These are phyloP conservation scores for Carlito syrichta DNA, from an alignment of 2,113 vertebrate genomes.

Conservation along the genomic window DNA sequence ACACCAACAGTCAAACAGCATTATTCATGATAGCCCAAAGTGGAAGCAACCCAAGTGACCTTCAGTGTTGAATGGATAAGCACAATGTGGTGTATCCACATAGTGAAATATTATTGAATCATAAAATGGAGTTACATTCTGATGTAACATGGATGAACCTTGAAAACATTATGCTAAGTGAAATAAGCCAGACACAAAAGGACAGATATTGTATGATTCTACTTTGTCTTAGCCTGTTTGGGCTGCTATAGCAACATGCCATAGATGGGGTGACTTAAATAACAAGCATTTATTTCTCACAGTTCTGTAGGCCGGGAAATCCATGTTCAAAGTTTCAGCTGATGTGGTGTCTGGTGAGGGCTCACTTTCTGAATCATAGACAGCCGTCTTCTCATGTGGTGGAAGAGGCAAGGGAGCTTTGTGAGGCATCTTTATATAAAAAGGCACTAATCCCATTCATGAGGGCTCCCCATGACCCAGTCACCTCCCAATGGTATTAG, in stretches of 20 bases:
- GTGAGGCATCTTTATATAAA: neutral
- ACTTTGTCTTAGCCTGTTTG: neutral
- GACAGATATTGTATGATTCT: neutral
- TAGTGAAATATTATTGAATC: neutral
- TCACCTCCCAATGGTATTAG: neutral
- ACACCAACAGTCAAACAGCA: neutral
- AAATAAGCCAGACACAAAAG: neutral
- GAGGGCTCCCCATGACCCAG: neutral
- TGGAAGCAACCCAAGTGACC: neutral
- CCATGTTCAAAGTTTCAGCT: neutral
- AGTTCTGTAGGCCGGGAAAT: neutral
- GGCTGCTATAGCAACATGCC: neutral
- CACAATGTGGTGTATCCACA: neutral
- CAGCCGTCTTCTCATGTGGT: neutral
- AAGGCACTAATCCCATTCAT: neutral
- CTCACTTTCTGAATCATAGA: neutral
- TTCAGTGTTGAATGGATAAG: neutral
- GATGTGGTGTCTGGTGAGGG: neutral
- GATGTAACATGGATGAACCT: neutral
- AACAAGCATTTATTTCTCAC: neutral
- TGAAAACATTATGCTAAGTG: neutral
- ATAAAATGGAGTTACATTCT: neutral
- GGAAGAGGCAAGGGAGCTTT: neutral
- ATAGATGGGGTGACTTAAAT: neutral
- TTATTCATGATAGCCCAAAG: neutral